Base-by-base conservation (phyloP, 2,797 vertebrate species). In the Platyrinchus mystaceus region DNA sequence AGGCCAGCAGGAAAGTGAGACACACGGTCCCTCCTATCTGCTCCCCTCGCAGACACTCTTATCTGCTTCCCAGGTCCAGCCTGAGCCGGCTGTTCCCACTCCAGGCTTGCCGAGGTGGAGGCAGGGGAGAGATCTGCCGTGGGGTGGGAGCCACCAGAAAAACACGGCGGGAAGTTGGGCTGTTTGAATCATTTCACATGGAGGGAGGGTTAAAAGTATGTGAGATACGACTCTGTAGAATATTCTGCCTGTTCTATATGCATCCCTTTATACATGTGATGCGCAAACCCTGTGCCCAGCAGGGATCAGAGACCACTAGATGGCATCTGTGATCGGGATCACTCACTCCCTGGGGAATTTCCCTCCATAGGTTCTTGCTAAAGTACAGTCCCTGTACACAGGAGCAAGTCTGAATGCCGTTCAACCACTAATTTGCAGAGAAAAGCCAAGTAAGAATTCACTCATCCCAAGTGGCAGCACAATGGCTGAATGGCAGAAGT, bases 261-360 rank as follows among this genome's bases (percentile, higher is more conserved):
- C 28, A 9, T 1, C 30, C 18, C 0, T 12, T 15, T 0, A 0
- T 1, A 4, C 4, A 0, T 0, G 12, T 3, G 23, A 6, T 8
- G 64, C 12, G 1, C 1, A 1, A 55, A 1, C 4, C 7, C 68
- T 0, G 52, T 12, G 66, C 73, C 79, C 66, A 5, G 84, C 2
- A 30, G 56, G 78, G 34, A 6, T 14, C 9, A 0, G 44, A 93
- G 75, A 68, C 96, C 96, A 46, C 96, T 89, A 96, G 97, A 91
- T 97, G 97, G 97, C 90, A 96, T 12, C 77, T 73, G 80, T 26
- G 84, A 44, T 32, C 26, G 8, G 63, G 30, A 10, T 16, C 53
- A 0, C 32, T 21, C 9, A 2, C 30, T 77, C 60, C 81, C 5
- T 2, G 14, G 23, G 66, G 73, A 52, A 21, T 14, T 90, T 28